phyloP scores from a whole-genome alignment of 2,888 invertebrate genomes.

The Tridacna crocea region DNA sequence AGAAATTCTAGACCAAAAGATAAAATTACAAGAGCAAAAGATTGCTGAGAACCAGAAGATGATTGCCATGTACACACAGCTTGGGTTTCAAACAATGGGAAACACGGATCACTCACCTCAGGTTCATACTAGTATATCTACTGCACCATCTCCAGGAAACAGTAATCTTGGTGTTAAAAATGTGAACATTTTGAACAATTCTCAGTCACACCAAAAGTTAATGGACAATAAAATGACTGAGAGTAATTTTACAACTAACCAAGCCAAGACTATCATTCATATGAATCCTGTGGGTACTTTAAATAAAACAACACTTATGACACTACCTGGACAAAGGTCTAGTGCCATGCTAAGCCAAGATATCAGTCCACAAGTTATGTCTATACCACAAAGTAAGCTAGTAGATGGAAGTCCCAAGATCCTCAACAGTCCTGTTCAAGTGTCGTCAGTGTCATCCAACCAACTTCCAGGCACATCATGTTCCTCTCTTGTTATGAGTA shows the following conservation, averaged over 20 bases:
- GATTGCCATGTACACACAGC: neutral
- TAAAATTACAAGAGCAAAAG: constrained; percentile 10
- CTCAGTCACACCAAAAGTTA: constrained; percentile 12
- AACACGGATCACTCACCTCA: constrained; percentile 13
- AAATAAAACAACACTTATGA: constrained; percentile 20
- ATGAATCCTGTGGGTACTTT: neutral
- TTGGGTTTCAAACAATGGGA: neutral
- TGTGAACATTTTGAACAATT: constrained; percentile 15
- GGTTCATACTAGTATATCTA: neutral
- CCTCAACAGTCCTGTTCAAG: constrained; percentile 37
- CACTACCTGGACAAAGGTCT: constrained; percentile 25
- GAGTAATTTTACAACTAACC: constrained; percentile 31
- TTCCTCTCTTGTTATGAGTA: neutral
- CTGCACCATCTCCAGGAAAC: neutral
- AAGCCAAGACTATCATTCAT: constrained; percentile 2
- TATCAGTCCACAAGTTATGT: neutral
- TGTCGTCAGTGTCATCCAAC: constrained; percentile 40
- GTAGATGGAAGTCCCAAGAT: constrained; percentile 2
- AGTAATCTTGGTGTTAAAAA: neutral
- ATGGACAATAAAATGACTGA: constrained; percentile 36
- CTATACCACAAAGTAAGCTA: too few species aligned
- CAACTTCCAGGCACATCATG: neutral
- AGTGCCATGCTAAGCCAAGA: constrained; percentile 11
- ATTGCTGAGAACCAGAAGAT: constrained; percentile 20
- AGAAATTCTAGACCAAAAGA: neutral